These are phyloP conservation scores for Menura novaehollandiae DNA, from an alignment of 2,113 vertebrate species.

Conservation along the genomic window DNA sequence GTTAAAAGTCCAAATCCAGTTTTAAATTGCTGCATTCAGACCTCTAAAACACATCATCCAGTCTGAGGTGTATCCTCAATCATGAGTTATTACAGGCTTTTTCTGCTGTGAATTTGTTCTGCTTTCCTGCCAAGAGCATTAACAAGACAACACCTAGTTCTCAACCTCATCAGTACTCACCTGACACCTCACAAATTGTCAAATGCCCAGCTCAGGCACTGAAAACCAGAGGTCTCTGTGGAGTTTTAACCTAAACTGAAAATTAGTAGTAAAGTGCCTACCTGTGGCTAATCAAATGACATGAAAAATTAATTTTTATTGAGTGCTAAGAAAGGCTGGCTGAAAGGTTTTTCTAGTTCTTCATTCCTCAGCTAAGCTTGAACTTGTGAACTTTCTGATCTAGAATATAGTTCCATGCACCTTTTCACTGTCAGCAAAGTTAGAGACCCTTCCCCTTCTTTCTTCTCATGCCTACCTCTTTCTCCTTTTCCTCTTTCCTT, in stretches of 20 bases:
- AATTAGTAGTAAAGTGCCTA: conserved; percentile 27
- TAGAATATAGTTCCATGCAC: background rate
- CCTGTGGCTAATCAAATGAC: conserved; percentile 21
- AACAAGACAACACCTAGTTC: conserved; percentile 40
- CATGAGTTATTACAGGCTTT: background rate
- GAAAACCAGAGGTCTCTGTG: conserved; percentile 10
- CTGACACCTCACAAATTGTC: conserved; percentile 49
- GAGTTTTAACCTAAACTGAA: conserved; percentile 29
- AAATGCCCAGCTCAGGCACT: background rate
- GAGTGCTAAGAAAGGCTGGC: conserved; percentile 7
- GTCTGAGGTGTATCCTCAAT: background rate
- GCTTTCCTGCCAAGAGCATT: background rate
- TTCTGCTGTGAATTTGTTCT: conserved; percentile 22
- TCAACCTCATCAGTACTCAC: conserved; percentile 17
- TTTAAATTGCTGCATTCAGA: background rate
- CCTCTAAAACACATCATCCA: background rate
- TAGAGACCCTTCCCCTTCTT: background rate
- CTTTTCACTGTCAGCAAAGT: background rate
- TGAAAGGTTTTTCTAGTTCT: conserved; percentile 33
- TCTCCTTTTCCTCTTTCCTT: rapidly evolving
- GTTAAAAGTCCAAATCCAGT: background rate
- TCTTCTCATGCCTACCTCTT: background rate
- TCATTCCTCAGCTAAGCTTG: background rate
- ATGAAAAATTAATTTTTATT: conserved; percentile 50
- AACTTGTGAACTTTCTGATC: conserved; percentile 10